These are phyloP conservation scores for Atta texana DNA, from an alignment of 1,140 invertebrate genomes.

Conservation along the genomic window DNA sequence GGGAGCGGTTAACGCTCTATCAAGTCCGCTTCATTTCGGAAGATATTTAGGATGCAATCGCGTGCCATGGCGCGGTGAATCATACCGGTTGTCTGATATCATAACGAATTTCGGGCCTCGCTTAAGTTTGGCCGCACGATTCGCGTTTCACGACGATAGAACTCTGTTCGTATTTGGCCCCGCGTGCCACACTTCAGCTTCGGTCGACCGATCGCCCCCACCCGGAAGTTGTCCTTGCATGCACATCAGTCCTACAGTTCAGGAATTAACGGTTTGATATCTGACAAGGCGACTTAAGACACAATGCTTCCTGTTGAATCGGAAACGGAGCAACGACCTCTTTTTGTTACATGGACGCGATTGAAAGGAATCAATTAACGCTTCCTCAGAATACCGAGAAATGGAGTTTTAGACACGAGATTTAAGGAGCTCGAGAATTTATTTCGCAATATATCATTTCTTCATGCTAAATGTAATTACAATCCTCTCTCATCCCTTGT, in stretches of 20 bases:
- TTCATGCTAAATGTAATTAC: background rate
- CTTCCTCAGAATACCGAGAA: background rate
- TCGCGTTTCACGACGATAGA: conserved; percentile 6
- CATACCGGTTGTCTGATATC: conserved; percentile 56
- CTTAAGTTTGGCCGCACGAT: conserved; percentile 31
- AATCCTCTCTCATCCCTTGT: background rate
- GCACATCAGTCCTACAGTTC: background rate
- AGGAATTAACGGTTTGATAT: conserved; percentile 10
- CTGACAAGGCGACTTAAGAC: conserved; percentile 4
- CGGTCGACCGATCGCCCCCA: background rate
- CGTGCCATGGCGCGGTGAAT: conserved; percentile 69
- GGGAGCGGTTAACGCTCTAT: conserved; percentile 54
- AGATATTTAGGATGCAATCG: conserved; percentile 61
- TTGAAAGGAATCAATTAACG: conserved; percentile 6
- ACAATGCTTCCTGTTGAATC: background rate
- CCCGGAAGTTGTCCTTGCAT: conserved; percentile 30
- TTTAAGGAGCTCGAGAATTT: background rate
- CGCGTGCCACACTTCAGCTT: conserved; percentile 23
- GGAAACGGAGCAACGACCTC: conserved; percentile 4
- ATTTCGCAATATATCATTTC: background rate
- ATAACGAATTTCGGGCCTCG: conserved; percentile 45
- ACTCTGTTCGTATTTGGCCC: background rate
- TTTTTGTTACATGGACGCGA: background rate
- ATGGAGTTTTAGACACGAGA: background rate
- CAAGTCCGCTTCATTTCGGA: conserved; percentile 47